Conservation (phyloP, 2,888 invertebrate genomes). For the Cerceris ruficornis region DNA sequence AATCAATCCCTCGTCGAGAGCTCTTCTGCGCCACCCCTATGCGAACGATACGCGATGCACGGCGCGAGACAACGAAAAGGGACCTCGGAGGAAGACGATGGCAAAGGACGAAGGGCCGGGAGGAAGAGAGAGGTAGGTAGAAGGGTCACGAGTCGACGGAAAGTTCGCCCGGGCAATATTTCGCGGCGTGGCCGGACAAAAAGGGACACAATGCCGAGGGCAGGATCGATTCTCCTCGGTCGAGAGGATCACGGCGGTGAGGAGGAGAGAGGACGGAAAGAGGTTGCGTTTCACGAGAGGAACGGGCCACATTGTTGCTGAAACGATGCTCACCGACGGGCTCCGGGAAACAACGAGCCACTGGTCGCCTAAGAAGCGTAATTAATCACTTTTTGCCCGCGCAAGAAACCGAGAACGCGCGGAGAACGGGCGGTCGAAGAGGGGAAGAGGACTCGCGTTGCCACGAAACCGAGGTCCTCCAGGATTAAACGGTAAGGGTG, state of each 20-base stretch:
- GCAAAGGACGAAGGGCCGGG: slow-evolving; percentile 43
- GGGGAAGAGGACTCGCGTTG: slow-evolving; percentile 16
- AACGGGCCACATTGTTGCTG: slow-evolving; percentile 70
- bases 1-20: slow-evolving; percentile 55
- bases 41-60: slow-evolving; percentile 45
- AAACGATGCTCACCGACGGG: slow-evolving; percentile 68
- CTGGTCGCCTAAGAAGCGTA: slow-evolving; percentile 73
- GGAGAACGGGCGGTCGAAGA: slow-evolving; percentile 1
- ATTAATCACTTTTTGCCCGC: slow-evolving; percentile 77
- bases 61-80: slow-evolving; percentile 34
- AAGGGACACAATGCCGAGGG: slow-evolving; percentile 78
- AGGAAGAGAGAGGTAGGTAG: slow-evolving; percentile 40
- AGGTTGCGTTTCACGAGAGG: slow-evolving; percentile 56
- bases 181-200: slow-evolving; percentile 76
- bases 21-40: slow-evolving; percentile 42
- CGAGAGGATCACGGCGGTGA: slow-evolving; percentile 63
- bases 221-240: slow-evolving; percentile 80
- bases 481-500: slow-evolving; percentile 11
- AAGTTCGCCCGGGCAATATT: slow-evolving; percentile 74
- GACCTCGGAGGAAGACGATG: slow-evolving; percentile 4
- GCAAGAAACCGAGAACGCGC: slow-evolving; percentile 20
- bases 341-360: slow-evolving; percentile 73
- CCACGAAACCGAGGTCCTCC: slow-evolving; percentile 16
- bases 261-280: slow-evolving; percentile 36
- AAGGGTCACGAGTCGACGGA: slow-evolving; percentile 67